A percentile compares a stretch with the other conserved stretches of the same genome.
phyloP scores from a whole-genome alignment of 2,113 vertebrate genomes.

The Coptodon bakossiorum region DNA sequence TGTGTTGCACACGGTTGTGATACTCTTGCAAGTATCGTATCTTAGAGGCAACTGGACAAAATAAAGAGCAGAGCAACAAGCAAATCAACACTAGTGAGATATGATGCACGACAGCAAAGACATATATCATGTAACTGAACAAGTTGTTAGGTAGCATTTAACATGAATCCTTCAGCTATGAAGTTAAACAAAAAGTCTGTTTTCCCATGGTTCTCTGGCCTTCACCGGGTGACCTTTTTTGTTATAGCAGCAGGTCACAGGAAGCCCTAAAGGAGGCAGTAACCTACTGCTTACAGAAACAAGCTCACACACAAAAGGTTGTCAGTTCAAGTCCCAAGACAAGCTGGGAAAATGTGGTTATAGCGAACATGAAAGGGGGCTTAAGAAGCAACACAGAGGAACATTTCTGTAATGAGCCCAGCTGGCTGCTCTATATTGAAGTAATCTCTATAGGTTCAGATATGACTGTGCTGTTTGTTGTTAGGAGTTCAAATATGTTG shows the following conservation, averaged over 20 bases:
- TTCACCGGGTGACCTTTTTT: constrained; percentile 53
- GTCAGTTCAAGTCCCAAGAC: constrained; percentile 39
- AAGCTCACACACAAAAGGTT: constrained; percentile 37
- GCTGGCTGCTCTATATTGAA: not conserved
- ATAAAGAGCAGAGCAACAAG: constrained; percentile 76
- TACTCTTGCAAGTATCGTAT: constrained; percentile 99
- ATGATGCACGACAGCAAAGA: not conserved
- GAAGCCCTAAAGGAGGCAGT: constrained; percentile 32
- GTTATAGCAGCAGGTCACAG: constrained; percentile 25
- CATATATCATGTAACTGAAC: not conserved
- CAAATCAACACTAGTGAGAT: constrained; percentile 49
- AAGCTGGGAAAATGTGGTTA: constrained; percentile 8
- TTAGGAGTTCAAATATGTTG: not conserved
- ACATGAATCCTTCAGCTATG: not conserved
- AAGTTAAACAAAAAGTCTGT: constrained; percentile 15
- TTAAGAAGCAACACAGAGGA: not conserved
- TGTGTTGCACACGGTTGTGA: constrained; percentile 98
- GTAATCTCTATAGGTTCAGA: not conserved
- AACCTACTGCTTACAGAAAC: constrained; percentile 49
- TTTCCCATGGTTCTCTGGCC: constrained; percentile 46
- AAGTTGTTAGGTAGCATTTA: not conserved
- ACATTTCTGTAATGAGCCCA: not conserved
- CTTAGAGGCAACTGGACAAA: constrained; percentile 97
- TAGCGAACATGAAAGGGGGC: not conserved
- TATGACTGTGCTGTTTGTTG: not conserved